Evolutionary conservation across 2,888 invertebrate species (phyloP).

Genomic region (Plemyria rubiginata): DNA sequence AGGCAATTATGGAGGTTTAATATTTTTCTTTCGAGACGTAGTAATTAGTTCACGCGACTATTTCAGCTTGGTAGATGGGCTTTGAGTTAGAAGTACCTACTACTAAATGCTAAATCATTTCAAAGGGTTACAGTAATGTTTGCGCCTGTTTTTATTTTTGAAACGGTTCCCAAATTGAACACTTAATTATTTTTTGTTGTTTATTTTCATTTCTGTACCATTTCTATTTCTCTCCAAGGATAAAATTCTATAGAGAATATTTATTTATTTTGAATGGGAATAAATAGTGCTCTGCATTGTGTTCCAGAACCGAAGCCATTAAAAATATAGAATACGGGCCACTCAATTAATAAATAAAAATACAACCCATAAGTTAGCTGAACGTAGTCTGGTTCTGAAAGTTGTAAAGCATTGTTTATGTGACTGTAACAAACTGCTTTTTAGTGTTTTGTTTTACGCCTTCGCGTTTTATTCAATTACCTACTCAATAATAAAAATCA

Average conservation of each 20-base stretch:
- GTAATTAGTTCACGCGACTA: slow-evolving; percentile 52
- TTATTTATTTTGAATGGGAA: slow-evolving; percentile 20
- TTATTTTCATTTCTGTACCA: background rate
- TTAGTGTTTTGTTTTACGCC: no score
- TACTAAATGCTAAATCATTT: slow-evolving; percentile 29
- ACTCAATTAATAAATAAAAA: background rate
- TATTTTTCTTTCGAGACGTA: slow-evolving; percentile 53
- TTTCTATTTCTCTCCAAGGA: background rate
- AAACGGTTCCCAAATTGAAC: background rate
- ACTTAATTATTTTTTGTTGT: background rate
- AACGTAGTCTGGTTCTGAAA: background rate
- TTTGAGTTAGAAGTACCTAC: slow-evolving; percentile 16
- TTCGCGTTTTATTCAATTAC: no score
- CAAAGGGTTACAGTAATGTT: slow-evolving; percentile 6
- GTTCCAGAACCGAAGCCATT: slow-evolving; percentile 30
- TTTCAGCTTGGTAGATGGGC: slow-evolving; percentile 22
- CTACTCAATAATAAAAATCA: no score
- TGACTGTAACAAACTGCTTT: background rate
- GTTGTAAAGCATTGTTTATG: slow-evolving; percentile 1
- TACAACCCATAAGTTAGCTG: background rate
- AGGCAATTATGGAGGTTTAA: slow-evolving; percentile 58
- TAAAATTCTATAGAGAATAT: background rate
- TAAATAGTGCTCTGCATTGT: slow-evolving; percentile 52
- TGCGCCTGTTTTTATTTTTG: slow-evolving; percentile 2
- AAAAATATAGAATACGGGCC: background rate